phyloP scores from a whole-genome alignment of 2,113 vertebrate species.

The Spermophilus dauricus region DNA sequence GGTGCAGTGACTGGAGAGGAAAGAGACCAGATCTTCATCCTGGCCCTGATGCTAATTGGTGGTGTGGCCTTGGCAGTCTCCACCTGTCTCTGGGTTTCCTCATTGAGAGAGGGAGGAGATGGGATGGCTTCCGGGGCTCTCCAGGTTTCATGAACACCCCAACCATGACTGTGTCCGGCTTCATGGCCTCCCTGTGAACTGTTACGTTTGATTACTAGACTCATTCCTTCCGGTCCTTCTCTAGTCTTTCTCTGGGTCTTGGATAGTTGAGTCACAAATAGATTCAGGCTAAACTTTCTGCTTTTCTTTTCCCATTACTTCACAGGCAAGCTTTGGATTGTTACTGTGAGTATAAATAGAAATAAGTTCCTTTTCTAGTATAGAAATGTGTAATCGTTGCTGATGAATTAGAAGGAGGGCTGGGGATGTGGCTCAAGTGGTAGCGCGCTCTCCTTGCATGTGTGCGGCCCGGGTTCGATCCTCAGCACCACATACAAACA shows the following conservation, averaged over 20 bases:
- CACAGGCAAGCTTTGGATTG: neutral
- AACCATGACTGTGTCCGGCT: neutral
- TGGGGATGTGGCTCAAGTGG: too few species aligned
- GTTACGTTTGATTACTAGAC: neutral
- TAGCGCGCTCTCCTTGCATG: too few species aligned
- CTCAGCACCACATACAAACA: too few species aligned
- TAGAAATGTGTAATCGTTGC: neutral
- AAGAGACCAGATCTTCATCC: neutral
- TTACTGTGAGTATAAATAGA: conserved; percentile 31
- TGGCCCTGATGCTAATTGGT: neutral
- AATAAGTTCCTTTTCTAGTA: conserved; percentile 25
- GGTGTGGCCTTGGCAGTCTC: neutral
- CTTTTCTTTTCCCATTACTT: conserved; percentile 44
- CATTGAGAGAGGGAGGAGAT: neutral
- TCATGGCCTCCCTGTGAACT: neutral
- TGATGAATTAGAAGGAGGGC: conserved; percentile 22
- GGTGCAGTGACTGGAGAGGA: neutral
- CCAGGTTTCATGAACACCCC: neutral
- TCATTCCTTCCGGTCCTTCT: neutral
- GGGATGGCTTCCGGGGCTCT: neutral
- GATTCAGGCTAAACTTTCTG: neutral
- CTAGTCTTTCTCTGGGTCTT: neutral
- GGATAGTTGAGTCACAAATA: neutral
- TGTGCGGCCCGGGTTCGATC: too few species aligned
- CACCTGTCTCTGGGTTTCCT: neutral